Base-by-base conservation (phyloP, 2,888 invertebrate genomes). In the Cerastis leucographa region DNA sequence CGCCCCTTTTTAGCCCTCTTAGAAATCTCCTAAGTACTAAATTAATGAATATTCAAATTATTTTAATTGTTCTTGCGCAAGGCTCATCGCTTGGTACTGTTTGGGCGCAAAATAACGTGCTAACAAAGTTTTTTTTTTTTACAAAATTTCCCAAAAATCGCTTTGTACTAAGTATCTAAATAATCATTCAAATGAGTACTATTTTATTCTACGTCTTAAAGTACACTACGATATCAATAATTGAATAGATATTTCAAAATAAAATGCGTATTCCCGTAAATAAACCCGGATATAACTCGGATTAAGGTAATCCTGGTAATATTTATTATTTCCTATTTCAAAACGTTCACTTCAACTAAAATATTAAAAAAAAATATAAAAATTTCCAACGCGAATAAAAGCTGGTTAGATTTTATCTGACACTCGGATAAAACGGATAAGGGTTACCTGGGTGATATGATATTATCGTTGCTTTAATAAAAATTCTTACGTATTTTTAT, bases 331-430 rank as follows among this genome's bases (percentile, higher is more conserved):
- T 0, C 11, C 40, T 46, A 5, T 29, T 76, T 40, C 46, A 54
- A n/a, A 19, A 35, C 6, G 29, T 29, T 76, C 35, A 8, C 29
- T n/a, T 51, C 49, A 62, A 61, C 42, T 61, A n/a, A 44, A 42
- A 7, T 54, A 77, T n/a, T 54, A 46, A 65, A 76, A 76, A 65
- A 51, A 62, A 35, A 76, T 25, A 19, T 22, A 42, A 62, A 46
- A 6, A 42, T 65, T 77, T 65, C 14, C 3, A 17, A 35, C 8
- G 4, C 35, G 49, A 29, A 25, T 56, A 49, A 46, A 78, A 70
- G 22, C 7, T 14, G 14, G 35, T n/a, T 62, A 51, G 12, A 54
- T 75, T 62, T 62, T 51, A 25, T 25, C 25, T 44, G 29, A 62
- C 46, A 46, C 1, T 19, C 51, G 51, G 42, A 68, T 75, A 17